A percentile compares a stretch with the other conserved stretches of the same genome.
Conservation (phyloP, 1,140 invertebrate genomes). For the Cecropterus lyciades region DNA sequence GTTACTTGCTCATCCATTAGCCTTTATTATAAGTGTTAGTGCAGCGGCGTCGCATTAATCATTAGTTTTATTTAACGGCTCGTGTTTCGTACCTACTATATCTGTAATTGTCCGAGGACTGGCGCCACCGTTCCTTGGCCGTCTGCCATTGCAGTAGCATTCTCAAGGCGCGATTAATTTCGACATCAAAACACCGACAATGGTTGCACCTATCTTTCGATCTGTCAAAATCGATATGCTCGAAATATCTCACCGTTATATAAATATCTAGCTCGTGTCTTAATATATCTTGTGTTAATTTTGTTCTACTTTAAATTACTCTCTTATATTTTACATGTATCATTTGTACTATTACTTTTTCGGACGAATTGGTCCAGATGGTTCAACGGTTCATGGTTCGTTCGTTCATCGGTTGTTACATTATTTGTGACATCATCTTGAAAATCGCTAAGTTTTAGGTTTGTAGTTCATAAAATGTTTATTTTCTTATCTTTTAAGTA, state of each 20-base stretch:
- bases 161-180: conserved; percentile 46
- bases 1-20: conserved; percentile 42
- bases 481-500: too few species aligned
- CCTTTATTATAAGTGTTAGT: conserved; percentile 37
- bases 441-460: too few species aligned
- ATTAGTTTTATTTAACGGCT: conserved; percentile 65
- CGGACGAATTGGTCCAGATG: too few species aligned
- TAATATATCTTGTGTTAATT: not conserved
- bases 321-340: too few species aligned
- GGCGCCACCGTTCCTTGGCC: conserved; percentile 69
- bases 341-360: too few species aligned
- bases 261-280: not conserved
- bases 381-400: too few species aligned
- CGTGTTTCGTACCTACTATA: conserved; percentile 57
- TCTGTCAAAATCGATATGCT: conserved; percentile 26
- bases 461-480: too few species aligned
- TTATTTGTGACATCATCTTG: too few species aligned
- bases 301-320: not conserved
- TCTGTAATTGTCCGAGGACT: conserved; percentile 64
- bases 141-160: conserved; percentile 61
- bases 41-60: conserved; percentile 59
- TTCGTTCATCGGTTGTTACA: too few species aligned
- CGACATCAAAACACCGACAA: conserved; percentile 48
- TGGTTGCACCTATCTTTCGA: conserved; percentile 45
- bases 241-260: conserved; percentile 2